phyloP scores from a whole-genome alignment of 2,888 invertebrate species.

The Balanococcus diminutus region DNA sequence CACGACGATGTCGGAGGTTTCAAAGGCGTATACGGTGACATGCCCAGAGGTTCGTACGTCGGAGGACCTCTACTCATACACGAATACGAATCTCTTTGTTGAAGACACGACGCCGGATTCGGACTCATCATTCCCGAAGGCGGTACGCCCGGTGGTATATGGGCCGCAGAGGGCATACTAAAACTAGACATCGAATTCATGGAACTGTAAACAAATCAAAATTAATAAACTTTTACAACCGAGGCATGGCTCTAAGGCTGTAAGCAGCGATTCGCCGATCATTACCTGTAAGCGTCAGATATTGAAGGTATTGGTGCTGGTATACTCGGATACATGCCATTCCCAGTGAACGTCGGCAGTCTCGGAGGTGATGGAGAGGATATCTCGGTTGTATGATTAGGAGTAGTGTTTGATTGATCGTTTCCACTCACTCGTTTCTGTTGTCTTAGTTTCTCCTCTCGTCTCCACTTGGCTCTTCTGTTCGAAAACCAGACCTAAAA shows the following conservation, averaged over 20 bases:
- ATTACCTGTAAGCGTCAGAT: constrained; percentile 77
- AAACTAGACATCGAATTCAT: constrained; percentile 55
- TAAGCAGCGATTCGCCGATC: too few relatives aligned
- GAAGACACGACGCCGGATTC: constrained; percentile 62
- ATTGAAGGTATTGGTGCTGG: constrained; percentile 59
- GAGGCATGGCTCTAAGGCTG: not conserved
- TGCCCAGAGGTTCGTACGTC: constrained; percentile 64
- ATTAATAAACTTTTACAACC: not conserved
- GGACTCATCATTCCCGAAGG: constrained; percentile 48
- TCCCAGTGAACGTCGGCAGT: constrained; percentile 63
- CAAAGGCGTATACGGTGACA: constrained; percentile 60
- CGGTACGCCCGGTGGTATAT: constrained; percentile 60
- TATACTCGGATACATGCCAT: constrained; percentile 70
- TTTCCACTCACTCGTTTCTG: constrained; percentile 67
- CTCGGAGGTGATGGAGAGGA: constrained; percentile 52
- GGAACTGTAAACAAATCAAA: constrained; percentile 46
- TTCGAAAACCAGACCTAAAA: constrained; percentile 99
- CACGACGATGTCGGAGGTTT: constrained; percentile 67
- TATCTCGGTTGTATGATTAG: constrained; percentile 58
- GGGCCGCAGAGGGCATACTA: constrained; percentile 47
- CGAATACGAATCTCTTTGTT: constrained; percentile 62
- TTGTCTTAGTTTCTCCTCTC: constrained; percentile 97
- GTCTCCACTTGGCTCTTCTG: constrained; percentile 97
- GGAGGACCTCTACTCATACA: constrained; percentile 63
- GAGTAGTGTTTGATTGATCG: constrained; percentile 61